Conservation (phyloP, 2,797 vertebrate species). For the Coranthus polyacanthus region DNA sequence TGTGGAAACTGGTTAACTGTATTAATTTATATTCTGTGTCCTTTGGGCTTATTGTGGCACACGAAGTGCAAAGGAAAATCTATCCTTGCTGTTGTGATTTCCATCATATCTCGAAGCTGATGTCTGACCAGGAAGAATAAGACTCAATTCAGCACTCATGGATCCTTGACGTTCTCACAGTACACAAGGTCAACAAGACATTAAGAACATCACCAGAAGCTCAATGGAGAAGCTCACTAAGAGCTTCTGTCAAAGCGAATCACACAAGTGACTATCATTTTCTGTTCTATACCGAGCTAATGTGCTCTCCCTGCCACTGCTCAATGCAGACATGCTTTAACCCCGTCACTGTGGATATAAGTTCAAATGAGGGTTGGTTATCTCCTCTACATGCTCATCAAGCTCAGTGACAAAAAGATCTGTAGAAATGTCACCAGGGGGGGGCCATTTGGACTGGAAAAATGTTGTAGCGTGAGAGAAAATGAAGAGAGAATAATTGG, state of each 20-base stretch:
- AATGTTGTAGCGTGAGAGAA: constrained; percentile 44
- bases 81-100: too few relatives aligned
- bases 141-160: neutral
- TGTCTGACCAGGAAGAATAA: neutral
- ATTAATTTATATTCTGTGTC: too few relatives aligned
- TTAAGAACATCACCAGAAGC: constrained; percentile 11
- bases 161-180: constrained; percentile 11
- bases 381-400: constrained; percentile 35
- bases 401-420: constrained; percentile 51
- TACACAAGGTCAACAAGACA: constrained; percentile 29
- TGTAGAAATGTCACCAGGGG: constrained; percentile 43
- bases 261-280: constrained; percentile 15
- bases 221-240: constrained; percentile 14
- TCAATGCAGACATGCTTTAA: constrained; percentile 28
- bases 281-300: neutral
- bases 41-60: too few relatives aligned
- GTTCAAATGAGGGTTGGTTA: constrained; percentile 49
- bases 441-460: constrained; percentile 54
- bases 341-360: constrained; percentile 22
- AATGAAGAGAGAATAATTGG: constrained; percentile 61
- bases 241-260: constrained; percentile 15
- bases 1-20: too few relatives aligned
- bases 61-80: too few relatives aligned
- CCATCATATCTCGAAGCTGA: too few relatives aligned
- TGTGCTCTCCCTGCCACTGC: neutral